Conservation (phyloP, 2,113 vertebrate species). For the Upupa epops region DNA sequence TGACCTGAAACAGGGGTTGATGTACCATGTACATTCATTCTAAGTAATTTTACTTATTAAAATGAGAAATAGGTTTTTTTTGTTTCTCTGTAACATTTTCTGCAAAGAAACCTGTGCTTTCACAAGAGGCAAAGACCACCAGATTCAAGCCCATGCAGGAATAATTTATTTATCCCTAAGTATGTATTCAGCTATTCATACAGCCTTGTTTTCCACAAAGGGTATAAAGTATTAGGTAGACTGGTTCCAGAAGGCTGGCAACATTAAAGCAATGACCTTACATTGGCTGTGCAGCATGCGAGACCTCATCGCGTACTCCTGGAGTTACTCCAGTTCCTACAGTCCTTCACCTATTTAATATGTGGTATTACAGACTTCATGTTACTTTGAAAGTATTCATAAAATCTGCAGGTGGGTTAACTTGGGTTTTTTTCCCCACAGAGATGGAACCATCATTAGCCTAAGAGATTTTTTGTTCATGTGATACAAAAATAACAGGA, state of each 20-base stretch:
- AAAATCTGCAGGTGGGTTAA: constrained; percentile 17
- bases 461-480: background rate
- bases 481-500: background rate
- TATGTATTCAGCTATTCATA: background rate
- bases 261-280: constrained; percentile 33
- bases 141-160: background rate
- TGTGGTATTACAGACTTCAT: constrained; percentile 34
- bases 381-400: constrained; percentile 56
- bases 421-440: background rate
- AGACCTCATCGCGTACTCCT: background rate
- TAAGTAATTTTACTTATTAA: too few species aligned
- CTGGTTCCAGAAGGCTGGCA: background rate
- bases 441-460: background rate
- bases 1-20: too few species aligned
- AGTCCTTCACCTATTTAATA: constrained; percentile 39
- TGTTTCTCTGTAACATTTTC: too few species aligned
- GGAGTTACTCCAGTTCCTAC: background rate
- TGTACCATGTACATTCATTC: too few species aligned
- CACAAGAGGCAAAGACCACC: background rate
- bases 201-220: background rate
- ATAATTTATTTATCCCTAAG: too few species aligned
- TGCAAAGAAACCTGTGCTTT: background rate
- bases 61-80: too few species aligned
- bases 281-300: background rate
- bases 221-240: background rate